Evolutionary conservation across 2,888 invertebrate species (phyloP).

Genomic region (Thyatira batis): DNA sequence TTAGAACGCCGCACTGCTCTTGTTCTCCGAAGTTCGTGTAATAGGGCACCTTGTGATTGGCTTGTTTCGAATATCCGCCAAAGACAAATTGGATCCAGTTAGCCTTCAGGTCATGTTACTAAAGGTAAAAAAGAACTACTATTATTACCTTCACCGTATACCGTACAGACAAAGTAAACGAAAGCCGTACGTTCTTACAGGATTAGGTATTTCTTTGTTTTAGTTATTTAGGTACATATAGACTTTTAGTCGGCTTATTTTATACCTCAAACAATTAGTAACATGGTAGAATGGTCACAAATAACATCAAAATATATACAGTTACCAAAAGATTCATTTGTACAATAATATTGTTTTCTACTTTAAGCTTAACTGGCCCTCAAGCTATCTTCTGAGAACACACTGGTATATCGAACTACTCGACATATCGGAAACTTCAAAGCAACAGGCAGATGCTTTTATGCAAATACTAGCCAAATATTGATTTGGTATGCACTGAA

Average conservation of each 20-base stretch:
- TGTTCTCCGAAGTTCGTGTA: slow-evolving; percentile 57
- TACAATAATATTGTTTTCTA: too few species aligned
- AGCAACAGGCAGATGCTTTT: background rate
- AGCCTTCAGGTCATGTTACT: slow-evolving; percentile 59
- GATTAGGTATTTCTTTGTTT: too few species aligned
- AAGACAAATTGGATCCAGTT: slow-evolving; percentile 74
- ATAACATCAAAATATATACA: background rate
- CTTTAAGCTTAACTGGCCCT: too few species aligned
- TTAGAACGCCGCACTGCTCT: slow-evolving; percentile 56
- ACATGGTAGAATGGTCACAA: too few species aligned
- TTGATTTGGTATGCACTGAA: background rate
- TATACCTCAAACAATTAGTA: too few species aligned
- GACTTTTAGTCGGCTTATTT: too few species aligned
- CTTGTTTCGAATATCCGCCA: slow-evolving; percentile 66
- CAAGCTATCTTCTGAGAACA: too few species aligned
- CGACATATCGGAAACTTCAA: background rate
- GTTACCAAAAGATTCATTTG: background rate
- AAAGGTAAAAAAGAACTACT: slow-evolving; percentile 38
- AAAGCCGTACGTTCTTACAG: background rate
- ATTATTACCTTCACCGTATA: slow-evolving; percentile 19
- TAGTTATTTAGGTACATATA: too few species aligned
- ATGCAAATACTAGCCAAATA: background rate
- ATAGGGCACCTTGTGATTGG: slow-evolving; percentile 68
- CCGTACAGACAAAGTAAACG: slow-evolving; percentile 11
- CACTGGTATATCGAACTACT: too few species aligned